Evolutionary conservation across 2,797 vertebrate species (phyloP).

Genomic region (Lepidocolaptes lacrymiger): DNA sequence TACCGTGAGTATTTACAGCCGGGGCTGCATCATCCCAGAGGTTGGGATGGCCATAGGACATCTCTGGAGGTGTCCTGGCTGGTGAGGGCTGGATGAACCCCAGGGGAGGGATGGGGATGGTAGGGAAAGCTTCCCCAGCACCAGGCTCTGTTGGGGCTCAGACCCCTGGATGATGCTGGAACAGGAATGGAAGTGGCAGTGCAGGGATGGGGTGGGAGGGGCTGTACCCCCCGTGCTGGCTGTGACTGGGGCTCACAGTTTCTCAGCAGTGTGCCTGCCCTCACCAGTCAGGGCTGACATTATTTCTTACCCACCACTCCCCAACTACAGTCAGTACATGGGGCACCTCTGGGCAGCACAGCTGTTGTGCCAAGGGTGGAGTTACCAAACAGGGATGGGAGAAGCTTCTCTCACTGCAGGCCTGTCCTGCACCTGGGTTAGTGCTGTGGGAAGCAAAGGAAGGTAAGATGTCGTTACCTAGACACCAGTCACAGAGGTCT

Average conservation of each 20-base stretch:
- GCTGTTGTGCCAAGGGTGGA: background rate
- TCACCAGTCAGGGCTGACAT: accelerated
- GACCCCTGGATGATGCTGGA: accelerated
- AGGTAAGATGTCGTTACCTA: background rate
- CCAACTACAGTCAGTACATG: accelerated
- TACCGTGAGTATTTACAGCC: background rate
- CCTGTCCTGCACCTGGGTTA: background rate
- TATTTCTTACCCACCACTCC: accelerated
- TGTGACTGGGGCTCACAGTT: background rate
- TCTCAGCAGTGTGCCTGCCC: background rate
- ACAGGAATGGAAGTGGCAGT: accelerated
- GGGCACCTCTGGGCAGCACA: background rate
- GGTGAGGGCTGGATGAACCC: background rate
- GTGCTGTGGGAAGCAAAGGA: background rate
- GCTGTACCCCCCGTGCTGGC: accelerated
- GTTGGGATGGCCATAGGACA: background rate
- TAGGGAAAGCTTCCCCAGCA: background rate
- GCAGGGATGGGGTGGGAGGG: background rate
- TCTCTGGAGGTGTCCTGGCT: accelerated
- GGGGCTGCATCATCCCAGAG: accelerated
- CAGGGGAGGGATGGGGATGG: no score
- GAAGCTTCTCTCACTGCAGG: background rate
- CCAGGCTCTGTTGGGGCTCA: background rate
- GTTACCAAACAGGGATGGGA: background rate
- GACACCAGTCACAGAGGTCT: background rate